These are phyloP conservation scores for Hydractinia echinata DNA, from an alignment of 30 jellyfish, hydroid and myxozoan genomes.

Conservation along the genomic window DNA sequence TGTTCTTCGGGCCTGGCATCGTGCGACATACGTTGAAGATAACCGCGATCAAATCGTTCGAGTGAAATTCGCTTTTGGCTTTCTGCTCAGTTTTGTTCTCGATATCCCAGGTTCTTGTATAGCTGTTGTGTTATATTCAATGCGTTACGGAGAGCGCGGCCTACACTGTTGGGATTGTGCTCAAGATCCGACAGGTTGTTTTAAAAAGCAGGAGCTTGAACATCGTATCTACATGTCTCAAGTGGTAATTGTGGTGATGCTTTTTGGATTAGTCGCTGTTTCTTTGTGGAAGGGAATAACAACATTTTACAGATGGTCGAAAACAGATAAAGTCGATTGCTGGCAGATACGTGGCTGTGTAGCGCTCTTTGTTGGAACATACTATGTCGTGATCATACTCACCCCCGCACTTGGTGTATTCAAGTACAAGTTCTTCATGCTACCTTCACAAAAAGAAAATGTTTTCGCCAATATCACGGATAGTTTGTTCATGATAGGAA, in stretches of 20 bases:
- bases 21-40: constrained; percentile 48
- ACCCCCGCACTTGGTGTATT: constrained; percentile 90
- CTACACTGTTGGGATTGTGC: constrained; percentile 94
- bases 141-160: constrained; percentile 70
- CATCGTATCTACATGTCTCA: constrained; percentile 52
- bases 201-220: constrained; percentile 60
- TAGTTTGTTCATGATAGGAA: constrained; percentile 81
- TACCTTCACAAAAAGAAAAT: constrained; percentile 60
- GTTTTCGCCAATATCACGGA: constrained; percentile 77
- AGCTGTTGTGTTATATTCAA: constrained; percentile 73
- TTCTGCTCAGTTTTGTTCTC: constrained; percentile 65
- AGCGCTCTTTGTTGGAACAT: constrained; percentile 79
- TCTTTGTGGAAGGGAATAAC: constrained; percentile 92
- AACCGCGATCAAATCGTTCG: constrained; percentile 71
- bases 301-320: constrained; percentile 89
- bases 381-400: constrained; percentile 59
- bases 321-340: constrained; percentile 88
- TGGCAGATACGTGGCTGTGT: constrained; percentile 98
- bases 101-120: constrained; percentile 83
- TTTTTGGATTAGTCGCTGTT: constrained; percentile 64
- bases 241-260: constrained; percentile 57
- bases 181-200: constrained; percentile 65
- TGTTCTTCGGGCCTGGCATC: constrained; percentile 55
- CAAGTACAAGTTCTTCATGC: constrained; percentile 76
- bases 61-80: constrained; percentile 76